Evolutionary conservation across 2,797 vertebrate genomes (phyloP), one percentile per base, ranked within the genome.

Genomic region (Astyanax mexicanus): DNA sequence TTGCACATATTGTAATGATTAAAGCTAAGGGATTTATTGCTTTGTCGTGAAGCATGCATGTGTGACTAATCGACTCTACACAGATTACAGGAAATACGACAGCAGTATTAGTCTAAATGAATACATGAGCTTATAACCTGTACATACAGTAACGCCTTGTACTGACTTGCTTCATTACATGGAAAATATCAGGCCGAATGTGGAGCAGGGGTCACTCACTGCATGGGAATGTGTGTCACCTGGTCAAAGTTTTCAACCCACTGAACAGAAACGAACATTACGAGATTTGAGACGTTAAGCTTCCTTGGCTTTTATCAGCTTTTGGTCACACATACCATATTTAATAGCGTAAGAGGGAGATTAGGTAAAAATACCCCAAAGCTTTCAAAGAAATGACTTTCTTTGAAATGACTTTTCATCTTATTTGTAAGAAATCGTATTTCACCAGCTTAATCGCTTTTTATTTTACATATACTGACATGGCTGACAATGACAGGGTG

Each of bases 291-390:
- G 27, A 51, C 42, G 12, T 40, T 68, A 11, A 5, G 6, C 13
- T 27, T 64, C 40, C 25, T 67, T 10, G 17, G 13, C 25, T 72
- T 57, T 17, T 35, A 27, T 61, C 61, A 54, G 45, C 62, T 47
- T 77, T 71, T n/a, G 64, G 23, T 62, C 61, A 62, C 61, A 78
- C 60, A 42, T 32, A n/a, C 8, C 19, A 6, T 49, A 32, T 40
- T 38, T 58, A 51, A 77, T 65, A 40, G 32, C 64, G 57, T 68
- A 17, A 57, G 19, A 61, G 1, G 7, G 67, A 54, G 51, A 75
- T 71, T 60, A 66, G 13, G 29, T 55, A 12, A 15, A 35, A 72
- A 42, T n/a, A 4, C 17, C 1, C 19, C 51, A 0, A 19, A n/a
- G n/a, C n/a, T n/a, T n/a, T n/a, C n/a, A n/a, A n/a, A n/a, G n/a